Evolutionary conservation across 2,797 vertebrate genomes (phyloP), one percentile per base, ranked within the genome.

Genomic region (Cyclura pinguis): DNA sequence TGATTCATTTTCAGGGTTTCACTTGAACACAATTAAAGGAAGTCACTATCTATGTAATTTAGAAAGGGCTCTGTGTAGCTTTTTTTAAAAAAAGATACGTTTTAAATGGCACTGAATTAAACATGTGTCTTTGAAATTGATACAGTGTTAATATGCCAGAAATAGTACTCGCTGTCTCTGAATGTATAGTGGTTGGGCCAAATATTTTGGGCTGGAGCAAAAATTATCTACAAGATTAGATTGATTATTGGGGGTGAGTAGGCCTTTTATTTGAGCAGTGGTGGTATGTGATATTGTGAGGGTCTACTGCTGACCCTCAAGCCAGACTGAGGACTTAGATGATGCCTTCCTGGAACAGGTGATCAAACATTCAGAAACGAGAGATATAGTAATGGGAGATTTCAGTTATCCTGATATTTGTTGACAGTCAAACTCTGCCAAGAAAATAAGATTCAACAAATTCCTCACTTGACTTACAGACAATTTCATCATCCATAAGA

Each of bases 1-100:
- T 69, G 83, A 81, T 96, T 95, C 95, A 93, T 94, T 92, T 94
- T 82, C 87, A 90, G 50, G 85, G 22, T 72, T 92, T 95, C 86
- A 67, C 83, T 94, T 88, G 85, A 91, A 87, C 29, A 16, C 72
- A 92, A 94, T 42, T 88, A 90, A 91, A 87, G 93, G 91, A 86
- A 95, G 89, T 84, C 88, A 27, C 47, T 84, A 1, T 84, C 4
- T 59, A 47, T 90, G 57, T 91, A 92, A 91, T 27, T 55, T 0
- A 0, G 82, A 24, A 92, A 84, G 10, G 86, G 78, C 1, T 87
- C 69, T 84, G 38, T 32, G 87, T 7, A 9, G 0, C 14, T 16
- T 92, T 85, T n/a, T 42, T 78, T 20, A 32, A 16, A 29, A 82
- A 9, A 14, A 4, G 29, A 35, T 13, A 47, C 38, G 8, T 67